phyloP scores from a whole-genome alignment of 2,113 vertebrate genomes.

The Sturnira hondurensis region DNA sequence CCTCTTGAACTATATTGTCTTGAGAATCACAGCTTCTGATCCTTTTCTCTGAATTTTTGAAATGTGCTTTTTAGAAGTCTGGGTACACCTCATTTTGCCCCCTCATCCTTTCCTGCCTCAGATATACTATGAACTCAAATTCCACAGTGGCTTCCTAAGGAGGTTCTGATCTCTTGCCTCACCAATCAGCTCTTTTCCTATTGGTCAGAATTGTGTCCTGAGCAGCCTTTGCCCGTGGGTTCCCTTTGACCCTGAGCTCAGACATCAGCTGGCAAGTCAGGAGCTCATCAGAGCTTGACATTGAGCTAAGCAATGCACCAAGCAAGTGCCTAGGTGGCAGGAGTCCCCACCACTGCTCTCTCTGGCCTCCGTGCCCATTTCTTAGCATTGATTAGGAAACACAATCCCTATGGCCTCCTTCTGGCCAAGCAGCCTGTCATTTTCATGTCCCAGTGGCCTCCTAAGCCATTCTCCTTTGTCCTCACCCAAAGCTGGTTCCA shows the following conservation, averaged over 20 bases:
- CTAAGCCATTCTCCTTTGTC: neutral
- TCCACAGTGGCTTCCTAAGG: neutral
- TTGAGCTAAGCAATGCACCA: accelerated
- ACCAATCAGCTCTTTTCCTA: neutral
- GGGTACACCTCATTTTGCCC: neutral
- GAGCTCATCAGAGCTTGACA: neutral
- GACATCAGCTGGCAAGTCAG: neutral
- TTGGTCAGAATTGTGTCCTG: neutral
- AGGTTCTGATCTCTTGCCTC: neutral
- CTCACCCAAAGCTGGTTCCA: neutral
- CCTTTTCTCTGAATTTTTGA: neutral
- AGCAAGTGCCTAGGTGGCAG: neutral
- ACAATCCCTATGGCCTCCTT: neutral
- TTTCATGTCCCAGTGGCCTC: neutral
- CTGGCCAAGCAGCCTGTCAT: neutral
- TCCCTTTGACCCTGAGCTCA: neutral
- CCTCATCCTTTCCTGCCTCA: neutral
- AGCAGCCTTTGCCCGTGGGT: neutral
- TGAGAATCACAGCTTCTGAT: neutral
- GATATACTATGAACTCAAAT: neutral
- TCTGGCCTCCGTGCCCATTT: neutral
- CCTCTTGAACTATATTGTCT: constrained; percentile 12
- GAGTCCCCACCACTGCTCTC: accelerated
- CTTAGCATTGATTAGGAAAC: neutral
- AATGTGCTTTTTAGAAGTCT: neutral